These are phyloP conservation scores for Ictalurus punctatus DNA, from an alignment of 2,113 vertebrate species.

Conservation along the genomic window DNA sequence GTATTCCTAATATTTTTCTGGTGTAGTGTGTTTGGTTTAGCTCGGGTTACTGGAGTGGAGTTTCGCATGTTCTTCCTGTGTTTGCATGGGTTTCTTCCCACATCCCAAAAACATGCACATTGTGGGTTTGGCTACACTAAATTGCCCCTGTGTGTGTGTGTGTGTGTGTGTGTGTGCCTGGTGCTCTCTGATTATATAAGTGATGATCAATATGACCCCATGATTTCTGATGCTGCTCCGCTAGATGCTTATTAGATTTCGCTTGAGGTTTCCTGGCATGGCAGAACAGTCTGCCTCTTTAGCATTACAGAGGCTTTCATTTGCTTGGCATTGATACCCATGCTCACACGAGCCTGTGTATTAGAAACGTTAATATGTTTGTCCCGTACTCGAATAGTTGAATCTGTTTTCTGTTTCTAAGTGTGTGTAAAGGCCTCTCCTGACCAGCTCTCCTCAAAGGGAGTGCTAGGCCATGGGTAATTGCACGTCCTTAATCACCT, in stretches of 20 bases:
- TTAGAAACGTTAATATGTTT: background rate
- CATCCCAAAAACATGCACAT: background rate
- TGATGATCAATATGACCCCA: background rate
- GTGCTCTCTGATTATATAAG: background rate
- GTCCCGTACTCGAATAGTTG: too few species aligned
- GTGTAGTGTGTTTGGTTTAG: background rate
- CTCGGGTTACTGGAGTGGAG: background rate
- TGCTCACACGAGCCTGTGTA: background rate
- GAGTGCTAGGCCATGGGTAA: slow-evolving; percentile 63
- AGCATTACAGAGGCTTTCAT: background rate
- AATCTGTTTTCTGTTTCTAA: background rate
- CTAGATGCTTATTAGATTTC: background rate
- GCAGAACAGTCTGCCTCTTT: background rate
- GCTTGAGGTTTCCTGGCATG: background rate
- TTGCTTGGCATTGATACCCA: background rate
- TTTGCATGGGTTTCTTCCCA: background rate
- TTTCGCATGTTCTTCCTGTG: background rate
- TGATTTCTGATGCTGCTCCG: background rate
- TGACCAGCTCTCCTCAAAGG: slow-evolving; percentile 62
- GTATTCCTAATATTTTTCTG: background rate
- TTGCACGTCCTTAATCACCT: slow-evolving; percentile 70
- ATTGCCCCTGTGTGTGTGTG: background rate
- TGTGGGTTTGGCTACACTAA: background rate
- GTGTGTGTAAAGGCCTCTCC: background rate
- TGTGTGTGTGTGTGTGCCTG: background rate